Conservation (phyloP, 2,113 vertebrate species). For the Alligator mississippiensis region DNA sequence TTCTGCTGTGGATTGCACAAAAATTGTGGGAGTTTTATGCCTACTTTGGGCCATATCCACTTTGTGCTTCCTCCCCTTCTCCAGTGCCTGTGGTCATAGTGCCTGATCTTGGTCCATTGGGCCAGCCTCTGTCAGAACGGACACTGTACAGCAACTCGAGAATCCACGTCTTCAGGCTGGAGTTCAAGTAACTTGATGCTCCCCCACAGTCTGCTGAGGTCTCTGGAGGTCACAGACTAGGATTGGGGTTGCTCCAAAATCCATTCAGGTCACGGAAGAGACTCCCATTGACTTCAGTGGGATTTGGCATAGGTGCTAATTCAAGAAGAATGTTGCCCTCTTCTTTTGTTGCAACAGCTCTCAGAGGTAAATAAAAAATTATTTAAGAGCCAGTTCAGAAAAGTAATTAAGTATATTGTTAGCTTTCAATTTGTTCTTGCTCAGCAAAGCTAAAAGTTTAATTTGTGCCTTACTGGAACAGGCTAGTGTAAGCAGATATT, state of each 20-base stretch:
- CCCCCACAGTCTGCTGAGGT: neutral
- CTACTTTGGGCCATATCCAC: neutral
- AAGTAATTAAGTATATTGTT: too few relatives aligned
- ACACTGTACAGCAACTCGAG: neutral
- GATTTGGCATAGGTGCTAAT: slow-evolving; percentile 3
- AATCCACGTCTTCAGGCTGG: neutral
- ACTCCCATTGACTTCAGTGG: neutral
- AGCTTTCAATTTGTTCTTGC: neutral
- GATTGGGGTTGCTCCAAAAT: neutral
- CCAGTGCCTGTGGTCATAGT: neutral
- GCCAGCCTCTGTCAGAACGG: neutral
- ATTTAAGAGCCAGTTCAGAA: too few relatives aligned
- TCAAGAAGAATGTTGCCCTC: neutral
- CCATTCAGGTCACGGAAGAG: slow-evolving; percentile 1
- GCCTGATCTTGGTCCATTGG: neutral
- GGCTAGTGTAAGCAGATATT: neutral
- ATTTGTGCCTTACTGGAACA: neutral
- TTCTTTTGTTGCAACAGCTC: too few relatives aligned
- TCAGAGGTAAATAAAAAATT: too few relatives aligned
- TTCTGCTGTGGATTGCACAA: neutral
- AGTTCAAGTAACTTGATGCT: neutral
- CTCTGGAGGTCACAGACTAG: slow-evolving; percentile 8
- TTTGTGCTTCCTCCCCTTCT: neutral
- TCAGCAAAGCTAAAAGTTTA: neutral
- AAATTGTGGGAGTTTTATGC: neutral